These are phyloP conservation scores for Synergus umbraculus DNA, from an alignment of 2,888 invertebrate species.

Conservation along the genomic window DNA sequence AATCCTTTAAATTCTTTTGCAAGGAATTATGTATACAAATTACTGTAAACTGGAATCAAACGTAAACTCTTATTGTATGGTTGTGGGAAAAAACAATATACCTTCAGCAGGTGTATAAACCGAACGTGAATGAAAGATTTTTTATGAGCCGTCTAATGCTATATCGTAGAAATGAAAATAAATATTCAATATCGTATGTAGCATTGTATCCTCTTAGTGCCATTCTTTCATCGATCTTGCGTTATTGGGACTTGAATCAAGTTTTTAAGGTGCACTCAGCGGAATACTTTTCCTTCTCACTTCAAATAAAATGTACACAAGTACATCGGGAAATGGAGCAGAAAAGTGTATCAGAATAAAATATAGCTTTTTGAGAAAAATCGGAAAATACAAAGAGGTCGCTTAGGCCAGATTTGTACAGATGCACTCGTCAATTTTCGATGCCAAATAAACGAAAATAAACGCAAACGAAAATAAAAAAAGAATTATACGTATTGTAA, in stretches of 20 bases:
- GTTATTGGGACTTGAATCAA: constrained; percentile 19
- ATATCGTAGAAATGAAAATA: too few relatives aligned
- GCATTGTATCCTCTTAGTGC: constrained; percentile 6
- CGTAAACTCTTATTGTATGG: too few relatives aligned
- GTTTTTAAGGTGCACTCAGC: constrained; percentile 10
- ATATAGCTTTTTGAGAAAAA: constrained; percentile 29
- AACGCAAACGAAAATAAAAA: too few relatives aligned
- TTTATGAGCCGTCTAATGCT: too few relatives aligned
- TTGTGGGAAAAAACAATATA: too few relatives aligned
- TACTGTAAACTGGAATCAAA: too few relatives aligned
- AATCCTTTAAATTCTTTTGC: too few relatives aligned
- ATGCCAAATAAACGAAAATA: not conserved
- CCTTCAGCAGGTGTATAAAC: too few relatives aligned
- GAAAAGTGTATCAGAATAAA: constrained; percentile 39
- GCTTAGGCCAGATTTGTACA: constrained; percentile 18
- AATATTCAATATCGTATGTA: too few relatives aligned
- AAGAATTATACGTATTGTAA: not conserved
- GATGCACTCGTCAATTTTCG: constrained; percentile 13
- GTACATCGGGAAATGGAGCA: constrained; percentile 22
- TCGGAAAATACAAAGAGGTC: constrained; percentile 21
- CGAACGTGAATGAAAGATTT: too few relatives aligned
- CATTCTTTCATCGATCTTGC: constrained; percentile 30
- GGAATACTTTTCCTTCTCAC: constrained; percentile 23
- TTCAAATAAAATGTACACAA: constrained; percentile 14
- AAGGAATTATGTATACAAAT: too few relatives aligned